phyloP scores from a whole-genome alignment of 2,797 vertebrate species.

The Gila robusta region DNA sequence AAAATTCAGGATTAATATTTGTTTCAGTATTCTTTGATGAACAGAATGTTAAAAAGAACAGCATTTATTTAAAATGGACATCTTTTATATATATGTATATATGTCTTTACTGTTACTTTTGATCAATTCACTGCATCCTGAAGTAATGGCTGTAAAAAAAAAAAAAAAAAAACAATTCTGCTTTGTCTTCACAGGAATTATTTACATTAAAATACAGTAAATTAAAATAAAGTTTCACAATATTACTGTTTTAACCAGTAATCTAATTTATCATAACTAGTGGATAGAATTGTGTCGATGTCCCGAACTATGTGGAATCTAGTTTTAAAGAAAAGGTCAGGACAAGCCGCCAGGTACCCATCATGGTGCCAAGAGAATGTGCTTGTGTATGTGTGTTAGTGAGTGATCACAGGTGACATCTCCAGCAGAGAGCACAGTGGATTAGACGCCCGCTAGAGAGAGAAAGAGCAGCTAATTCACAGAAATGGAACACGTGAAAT shows the following conservation, averaged over 20 bases:
- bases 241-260: neutral
- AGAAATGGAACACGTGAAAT: conserved; percentile 20
- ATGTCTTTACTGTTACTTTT: neutral
- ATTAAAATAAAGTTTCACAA: neutral
- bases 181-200: neutral
- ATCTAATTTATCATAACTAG: neutral
- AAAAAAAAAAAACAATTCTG: too few species aligned
- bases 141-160: neutral
- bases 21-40: too few species aligned
- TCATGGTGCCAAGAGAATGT: conserved; percentile 35
- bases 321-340: conserved; percentile 9
- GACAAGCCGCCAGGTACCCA: neutral
- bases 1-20: neutral
- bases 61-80: neutral
- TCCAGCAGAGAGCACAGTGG: conserved; percentile 31
- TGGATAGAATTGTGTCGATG: neutral
- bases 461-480: conserved; percentile 32
- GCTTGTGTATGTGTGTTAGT: neutral
- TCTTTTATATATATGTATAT: neutral
- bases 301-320: neutral
- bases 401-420: conserved; percentile 42
- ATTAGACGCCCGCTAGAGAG: conserved; percentile 39
- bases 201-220: neutral
- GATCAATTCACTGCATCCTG: neutral
- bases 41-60: neutral